Evolutionary conservation across 2,888 invertebrate species (phyloP), one percentile per base, ranked within the genome.

Genomic region (Tolmerus cingulatus): DNA sequence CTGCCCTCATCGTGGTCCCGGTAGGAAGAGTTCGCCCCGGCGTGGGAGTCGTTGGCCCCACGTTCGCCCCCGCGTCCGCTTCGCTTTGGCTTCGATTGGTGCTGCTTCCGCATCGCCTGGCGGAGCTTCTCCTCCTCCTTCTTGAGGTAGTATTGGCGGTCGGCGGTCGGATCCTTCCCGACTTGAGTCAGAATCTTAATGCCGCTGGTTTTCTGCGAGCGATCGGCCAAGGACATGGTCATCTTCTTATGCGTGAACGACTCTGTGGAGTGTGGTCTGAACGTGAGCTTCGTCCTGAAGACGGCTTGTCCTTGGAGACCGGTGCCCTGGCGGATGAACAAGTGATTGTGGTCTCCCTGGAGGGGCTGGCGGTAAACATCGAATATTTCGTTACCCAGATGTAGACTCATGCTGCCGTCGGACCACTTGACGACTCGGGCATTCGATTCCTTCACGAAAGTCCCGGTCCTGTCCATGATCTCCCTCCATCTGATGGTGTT

Each of bases 221-320:
- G 95, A 93, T 99, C 99, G 0, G 99, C 99, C 89, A 99, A 94
- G 0, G 98, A 99, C 93, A 99, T 94, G 0, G 99, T 99, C 97
- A 99, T 99, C 94, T 99, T 99, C 89, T 98, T 95, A 92, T 99
- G 99, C 0, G 99, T 99, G 93, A 99, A 98, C 30, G 99, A 99
- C 92, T 99, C 99, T 0, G 99, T 99, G 0, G 99, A 99, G 92
- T 99, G 98, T 0, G 99, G 99, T 74, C 99, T 95, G 96, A 99
- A 99, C 1, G 98, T 97, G 0, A 99, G 93, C 92, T 99, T 99
- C 0, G 98, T 98, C 66, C 97, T 95, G 93, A 99, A 99, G 43
- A 99, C 98, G 0, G 98, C 97, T 92, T 99, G 99, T 0, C 99
- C 99, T 91, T 99, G 98, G 1, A 99, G 94, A 94, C 99, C 99